A percentile compares a stretch with the other conserved stretches of the same genome.
phyloP scores from a whole-genome alignment of 2,888 invertebrate species.

The Carcina quercana region DNA sequence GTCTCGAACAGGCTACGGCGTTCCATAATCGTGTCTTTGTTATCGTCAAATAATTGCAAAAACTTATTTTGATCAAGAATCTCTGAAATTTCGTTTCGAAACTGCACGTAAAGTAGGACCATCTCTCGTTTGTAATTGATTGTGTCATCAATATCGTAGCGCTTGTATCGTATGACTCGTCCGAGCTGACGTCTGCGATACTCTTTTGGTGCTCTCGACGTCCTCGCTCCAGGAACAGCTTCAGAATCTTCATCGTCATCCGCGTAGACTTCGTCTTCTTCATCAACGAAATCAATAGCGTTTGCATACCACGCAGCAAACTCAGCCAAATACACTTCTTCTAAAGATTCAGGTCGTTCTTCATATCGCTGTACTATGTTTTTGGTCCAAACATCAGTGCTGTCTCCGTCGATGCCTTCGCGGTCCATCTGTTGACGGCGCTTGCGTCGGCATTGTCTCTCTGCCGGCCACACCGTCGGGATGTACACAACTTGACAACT shows the following conservation, averaged over 20 bases:
- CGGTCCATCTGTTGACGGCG: slow-evolving; percentile 21
- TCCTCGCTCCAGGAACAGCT: slow-evolving; percentile 19
- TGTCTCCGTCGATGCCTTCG: slow-evolving; percentile 22
- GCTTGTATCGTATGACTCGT: slow-evolving; percentile 32
- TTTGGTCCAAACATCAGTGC: slow-evolving; percentile 27
- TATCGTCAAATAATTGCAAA: slow-evolving; percentile 20
- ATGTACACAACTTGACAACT: slow-evolving; percentile 31
- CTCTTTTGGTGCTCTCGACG: slow-evolving; percentile 15
- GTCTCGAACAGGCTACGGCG: slow-evolving; percentile 19
- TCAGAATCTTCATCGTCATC: slow-evolving; percentile 27
- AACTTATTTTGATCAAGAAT: slow-evolving; percentile 23
- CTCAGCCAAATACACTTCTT: slow-evolving; percentile 22
- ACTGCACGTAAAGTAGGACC: slow-evolving; percentile 16
- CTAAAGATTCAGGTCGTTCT: slow-evolving; percentile 23
- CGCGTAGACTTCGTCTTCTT: slow-evolving; percentile 27
- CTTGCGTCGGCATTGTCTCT: slow-evolving; percentile 30
- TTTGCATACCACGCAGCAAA: slow-evolving; percentile 29
- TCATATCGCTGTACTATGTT: slow-evolving; percentile 27
- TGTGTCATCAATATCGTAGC: slow-evolving; percentile 30
- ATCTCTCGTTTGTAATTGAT: slow-evolving; percentile 32
- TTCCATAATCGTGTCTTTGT: slow-evolving; percentile 20
- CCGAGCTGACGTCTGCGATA: slow-evolving; percentile 25
- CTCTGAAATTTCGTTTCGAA: slow-evolving; percentile 27
- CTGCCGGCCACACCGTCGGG: slow-evolving; percentile 38
- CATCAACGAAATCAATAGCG: slow-evolving; percentile 24